Base-by-base conservation (phyloP, 2,888 invertebrate species). In the Alloscopus bannaensis region DNA sequence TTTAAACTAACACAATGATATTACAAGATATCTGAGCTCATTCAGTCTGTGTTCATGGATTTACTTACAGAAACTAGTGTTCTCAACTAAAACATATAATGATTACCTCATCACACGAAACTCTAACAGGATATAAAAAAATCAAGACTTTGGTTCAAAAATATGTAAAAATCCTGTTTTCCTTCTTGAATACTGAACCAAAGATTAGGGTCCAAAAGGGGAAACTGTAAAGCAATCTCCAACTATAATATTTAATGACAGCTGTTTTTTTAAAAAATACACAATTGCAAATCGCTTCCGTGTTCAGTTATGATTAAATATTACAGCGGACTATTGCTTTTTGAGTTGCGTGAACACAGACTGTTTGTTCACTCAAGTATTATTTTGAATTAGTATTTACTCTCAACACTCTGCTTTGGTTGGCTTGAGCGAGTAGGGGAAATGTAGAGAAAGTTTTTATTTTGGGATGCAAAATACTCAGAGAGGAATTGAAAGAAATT, bases 41-140 rank as follows among this genome's bases (percentile, higher is more conserved):
- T 70, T 77, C 77, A 77, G 77, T 77, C 77, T 77, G 77, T 77
- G 77, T 77, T 77, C 75, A 75, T 75, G 52, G 52, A 68, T 68
- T 68, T 31, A 45, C 4, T 65, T 60, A 40, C 68, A 26, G 28
- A 65, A 55, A 26, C 40, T 65, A 65, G 73, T 65, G 45, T 57
- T 62, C 40, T 40, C 66, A 60, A 45, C 42, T 20, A 52, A 52
- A 3, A 36, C 6, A 13, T 6, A 52, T 24, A 52, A 4, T 52
- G 47, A 57, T 73, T 59, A 73, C 66, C 66, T 73, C 59, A 73
- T 40, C 52, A 62, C 20, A 22, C 24, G 20, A 22, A 3, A 52
- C 24, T 24, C 3, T 24, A 52, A 52, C 47, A 18, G n/a, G 47
- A 47, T 47, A 47, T 13, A 47, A n/a, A n/a, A 36, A 6, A 36